These are phyloP conservation scores for Aulostomus chinensis DNA, from an alignment of 2,797 vertebrate species.

Conservation along the genomic window DNA sequence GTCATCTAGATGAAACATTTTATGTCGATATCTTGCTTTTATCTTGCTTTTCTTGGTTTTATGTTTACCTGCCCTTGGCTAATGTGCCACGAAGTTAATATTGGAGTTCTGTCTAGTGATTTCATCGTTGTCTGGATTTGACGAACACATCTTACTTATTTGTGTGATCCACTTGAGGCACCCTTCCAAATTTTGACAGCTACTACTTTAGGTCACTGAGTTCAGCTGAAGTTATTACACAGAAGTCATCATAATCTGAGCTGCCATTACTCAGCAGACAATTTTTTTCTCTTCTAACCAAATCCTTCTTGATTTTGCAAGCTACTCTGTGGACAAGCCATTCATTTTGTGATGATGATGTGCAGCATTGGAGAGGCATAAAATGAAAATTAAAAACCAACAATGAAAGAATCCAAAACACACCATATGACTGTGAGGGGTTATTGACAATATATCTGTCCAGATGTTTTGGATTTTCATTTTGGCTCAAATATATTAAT, in stretches of 20 bases:
- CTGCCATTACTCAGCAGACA: conserved; percentile 38
- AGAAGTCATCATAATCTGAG: conserved; percentile 37
- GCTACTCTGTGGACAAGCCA: conserved; percentile 16
- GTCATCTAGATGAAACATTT: too few relatives aligned
- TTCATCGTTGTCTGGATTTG: too few relatives aligned
- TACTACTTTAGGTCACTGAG: conserved; percentile 34
- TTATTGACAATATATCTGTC: too few relatives aligned
- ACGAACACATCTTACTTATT: background rate
- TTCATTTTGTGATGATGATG: conserved; percentile 33
- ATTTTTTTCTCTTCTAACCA: conserved; percentile 28
- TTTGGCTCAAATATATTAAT: too few relatives aligned
- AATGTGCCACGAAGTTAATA: too few relatives aligned
- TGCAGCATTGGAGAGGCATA: conserved; percentile 28
- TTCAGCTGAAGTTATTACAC: conserved; percentile 45
- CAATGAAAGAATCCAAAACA: conserved; percentile 10
- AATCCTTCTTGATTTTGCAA: conserved; percentile 19
- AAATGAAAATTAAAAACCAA: conserved; percentile 32
- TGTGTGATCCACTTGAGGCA: background rate
- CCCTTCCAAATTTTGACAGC: conserved; percentile 12
- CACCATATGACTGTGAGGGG: too few relatives aligned
- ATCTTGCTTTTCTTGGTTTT: too few relatives aligned
- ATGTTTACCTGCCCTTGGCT: too few relatives aligned
- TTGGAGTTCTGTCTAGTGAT: too few relatives aligned
- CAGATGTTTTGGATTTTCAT: too few relatives aligned
- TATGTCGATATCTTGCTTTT: too few relatives aligned